Percentiles rank a stretch among this genome's conserved stretches.
Evolutionary conservation across 2,113 vertebrate species (phyloP).

Genomic region (Thalassarche chlororhynchos): DNA sequence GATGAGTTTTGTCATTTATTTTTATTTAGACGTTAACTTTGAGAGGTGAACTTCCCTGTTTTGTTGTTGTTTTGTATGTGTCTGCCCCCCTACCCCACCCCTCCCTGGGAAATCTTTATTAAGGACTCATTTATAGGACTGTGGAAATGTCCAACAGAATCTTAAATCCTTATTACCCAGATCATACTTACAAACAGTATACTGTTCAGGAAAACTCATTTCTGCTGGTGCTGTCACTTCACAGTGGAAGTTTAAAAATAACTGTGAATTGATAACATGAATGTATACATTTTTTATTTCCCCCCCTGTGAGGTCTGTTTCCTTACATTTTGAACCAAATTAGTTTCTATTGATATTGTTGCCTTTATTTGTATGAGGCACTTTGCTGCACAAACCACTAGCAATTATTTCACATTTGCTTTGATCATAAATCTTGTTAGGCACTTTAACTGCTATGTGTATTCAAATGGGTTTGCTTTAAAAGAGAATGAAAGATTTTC

Average conservation of each 20-base stretch:
- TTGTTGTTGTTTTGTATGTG: not conserved
- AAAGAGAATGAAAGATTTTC: not conserved
- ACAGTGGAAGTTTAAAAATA: constrained; percentile 25
- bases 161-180: not conserved
- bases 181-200: not conserved
- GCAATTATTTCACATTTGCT: constrained; percentile 48
- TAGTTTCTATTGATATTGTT: constrained; percentile 52
- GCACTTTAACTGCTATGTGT: constrained; percentile 28
- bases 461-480: constrained; percentile 29
- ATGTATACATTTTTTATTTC: not conserved
- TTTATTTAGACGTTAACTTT: not conserved
- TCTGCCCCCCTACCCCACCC: not conserved
- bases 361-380: constrained; percentile 25
- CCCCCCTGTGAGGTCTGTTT: not conserved
- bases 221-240: constrained; percentile 16
- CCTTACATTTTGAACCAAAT: constrained; percentile 38
- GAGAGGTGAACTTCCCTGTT: not conserved
- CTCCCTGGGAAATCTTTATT: not conserved
- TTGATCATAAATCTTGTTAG: constrained; percentile 53
- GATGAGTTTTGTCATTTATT: not conserved
- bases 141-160: not conserved
- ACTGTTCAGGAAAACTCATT: not conserved
- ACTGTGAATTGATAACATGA: constrained; percentile 1
- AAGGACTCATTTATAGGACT: not conserved
- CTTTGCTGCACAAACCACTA: constrained; percentile 31